Evolutionary conservation across 2,113 vertebrate species (phyloP), one percentile per base, ranked within the genome.

Genomic region (Gavia stellata): DNA sequence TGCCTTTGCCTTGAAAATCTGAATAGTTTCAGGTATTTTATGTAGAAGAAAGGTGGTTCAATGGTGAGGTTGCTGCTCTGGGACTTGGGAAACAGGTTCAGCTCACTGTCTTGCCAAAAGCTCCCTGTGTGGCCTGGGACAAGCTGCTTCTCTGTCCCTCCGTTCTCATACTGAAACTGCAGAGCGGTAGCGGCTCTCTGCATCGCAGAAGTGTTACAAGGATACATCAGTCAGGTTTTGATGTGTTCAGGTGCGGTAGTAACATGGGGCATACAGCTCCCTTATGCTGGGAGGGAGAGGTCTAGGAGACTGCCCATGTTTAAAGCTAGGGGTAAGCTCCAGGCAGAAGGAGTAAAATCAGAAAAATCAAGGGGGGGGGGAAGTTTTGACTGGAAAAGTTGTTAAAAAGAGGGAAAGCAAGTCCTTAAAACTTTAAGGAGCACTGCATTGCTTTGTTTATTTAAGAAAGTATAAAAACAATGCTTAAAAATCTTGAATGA

Each of bases 11-110:
- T 97, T 80, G 78, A 95, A 96, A 95, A 97, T 95, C 89, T 97
- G 96, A 97, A 96, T 96, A 88, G 89, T 96, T 96, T 96, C 89
- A 95, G 67, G 87, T 95, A 66, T 96, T 97, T 91, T 90, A 94
- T 71, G 93, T 94, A 78, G 94, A 89, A 97, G 92, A 95, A 97
- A 95, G 94, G 92, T 96, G 89, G 73, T 81, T 97, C 79, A 55
- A 1, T 89, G 86, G 84, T 36, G 89, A 95, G 67, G 21, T 33
- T 96, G 92, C 91, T 73, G 84, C 83, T 58, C 74, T 85, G 84
- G 84, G 89, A 93, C 86, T 96, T 89, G 95, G 94, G 62, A 85
- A 97, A 96, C 96, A 91, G 94, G 95, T 95, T 97, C 89, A 94
- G 91, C 93, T 95, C 81, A 73, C 7, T 56, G 91, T 49, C 20